Percentiles rank a stretch among this genome's conserved stretches.
Evolutionary conservation across 2,113 vertebrate genomes (phyloP).

Genomic region (Clarias magur): DNA sequence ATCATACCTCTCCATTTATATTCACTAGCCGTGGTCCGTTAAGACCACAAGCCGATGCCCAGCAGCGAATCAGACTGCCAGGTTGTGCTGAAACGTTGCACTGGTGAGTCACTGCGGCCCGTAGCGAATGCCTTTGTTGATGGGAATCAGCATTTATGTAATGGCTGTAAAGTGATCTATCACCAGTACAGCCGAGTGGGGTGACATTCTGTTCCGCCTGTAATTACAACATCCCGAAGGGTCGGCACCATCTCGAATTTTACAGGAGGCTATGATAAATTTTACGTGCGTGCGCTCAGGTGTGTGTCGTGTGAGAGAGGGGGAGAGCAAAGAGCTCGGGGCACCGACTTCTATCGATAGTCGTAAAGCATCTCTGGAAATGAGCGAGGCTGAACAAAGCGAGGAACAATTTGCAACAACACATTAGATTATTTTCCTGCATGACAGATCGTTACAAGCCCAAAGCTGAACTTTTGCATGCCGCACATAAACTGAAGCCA

Average conservation of each 20-base stretch:
- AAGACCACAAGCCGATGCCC: constrained; percentile 17
- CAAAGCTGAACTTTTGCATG: constrained; percentile 9
- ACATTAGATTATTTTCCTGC: constrained; percentile 30
- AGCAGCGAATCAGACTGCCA: constrained; percentile 15
- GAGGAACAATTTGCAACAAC: constrained; percentile 13
- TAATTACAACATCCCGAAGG: constrained; percentile 45
- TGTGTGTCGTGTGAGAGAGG: constrained; percentile 29
- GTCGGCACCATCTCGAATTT: constrained; percentile 31
- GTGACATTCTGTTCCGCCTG: constrained; percentile 35
- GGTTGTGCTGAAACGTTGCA: constrained; percentile 26
- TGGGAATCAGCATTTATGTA: constrained; percentile 48
- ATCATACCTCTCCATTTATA: background rate
- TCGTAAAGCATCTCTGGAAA: constrained; percentile 34
- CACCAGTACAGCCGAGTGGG: constrained; percentile 37
- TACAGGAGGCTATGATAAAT: constrained; percentile 38
- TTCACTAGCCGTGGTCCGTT: background rate
- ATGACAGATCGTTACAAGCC: constrained; percentile 6
- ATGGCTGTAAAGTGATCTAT: constrained; percentile 52
- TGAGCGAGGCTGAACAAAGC: background rate
- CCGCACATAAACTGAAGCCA: background rate
- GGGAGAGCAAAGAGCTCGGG: background rate
- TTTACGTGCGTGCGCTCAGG: constrained; percentile 1
- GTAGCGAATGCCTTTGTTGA: constrained; percentile 34
- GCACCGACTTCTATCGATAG: constrained; percentile 29
- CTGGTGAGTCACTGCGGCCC: constrained; percentile 44